Evolutionary conservation across 2,888 invertebrate species (phyloP), one percentile per base, ranked within the genome.

Genomic region (Sinotaia quadrata): DNA sequence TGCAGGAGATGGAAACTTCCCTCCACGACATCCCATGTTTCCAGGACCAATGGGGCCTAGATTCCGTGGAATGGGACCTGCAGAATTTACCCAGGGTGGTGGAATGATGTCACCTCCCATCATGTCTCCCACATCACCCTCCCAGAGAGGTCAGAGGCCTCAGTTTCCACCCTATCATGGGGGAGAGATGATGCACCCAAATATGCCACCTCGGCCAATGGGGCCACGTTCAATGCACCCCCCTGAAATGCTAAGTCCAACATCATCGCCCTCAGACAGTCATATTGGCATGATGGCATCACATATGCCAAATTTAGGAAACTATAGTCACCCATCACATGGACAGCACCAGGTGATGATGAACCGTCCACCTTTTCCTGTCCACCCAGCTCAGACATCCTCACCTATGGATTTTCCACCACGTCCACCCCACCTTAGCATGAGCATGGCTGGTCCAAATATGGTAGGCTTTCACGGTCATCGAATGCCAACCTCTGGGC

Each of bases 291-390:
- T 65, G 56, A 44, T 65, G 21, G 52, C 54, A 1, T 56, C 65
- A 18, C 56, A 65, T 58, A 68, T 54, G 68, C 41, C 29, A 57
- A 66, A 68, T 51, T 65, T 54, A 66, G 21, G 29, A 65, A 66
- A 68, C 54, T 65, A 47, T 44, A 33, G 27, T 37, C 67, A 29
- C 54, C 67, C 47, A 41, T 58, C 54, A 37, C 66, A 60, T 68
- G 71, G 71, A 52, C 74, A 44, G 56, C 73, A 27, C 65, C 69
- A 49, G 70, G 72, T 63, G 15, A 76, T 78, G 73, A 36, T 61
- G 56, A 56, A 24, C 54, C n/a, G 68, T 4, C 41, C 60, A 5
- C 56, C 56, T 7, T 58, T 54, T 54, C 27, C 33, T 47, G 29
- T 63, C 31, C 57, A 69, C 37, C 58, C 69, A 1, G n/a, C 58